These are phyloP conservation scores for Drosophila mercatorum DNA, from an alignment of 2,888 invertebrate genomes.

Conservation along the genomic window DNA sequence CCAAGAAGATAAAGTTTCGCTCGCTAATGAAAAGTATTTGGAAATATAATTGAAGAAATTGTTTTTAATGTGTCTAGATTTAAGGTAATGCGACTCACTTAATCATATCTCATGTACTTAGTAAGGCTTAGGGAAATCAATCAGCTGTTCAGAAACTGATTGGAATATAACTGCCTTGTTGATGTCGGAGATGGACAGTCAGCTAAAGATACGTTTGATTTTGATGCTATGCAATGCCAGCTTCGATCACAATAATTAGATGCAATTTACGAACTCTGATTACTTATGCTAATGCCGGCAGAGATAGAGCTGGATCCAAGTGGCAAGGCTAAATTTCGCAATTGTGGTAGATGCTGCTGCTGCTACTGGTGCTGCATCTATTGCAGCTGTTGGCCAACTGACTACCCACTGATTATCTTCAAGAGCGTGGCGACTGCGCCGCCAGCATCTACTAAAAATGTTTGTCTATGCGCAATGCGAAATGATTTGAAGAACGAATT, in stretches of 20 bases:
- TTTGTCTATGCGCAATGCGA: slow-evolving; percentile 56
- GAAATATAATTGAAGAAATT: background rate
- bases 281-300: slow-evolving; percentile 59
- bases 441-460: slow-evolving; percentile 54
- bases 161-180: slow-evolving; percentile 8
- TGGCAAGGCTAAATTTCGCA: slow-evolving; percentile 22
- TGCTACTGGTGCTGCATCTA: slow-evolving; percentile 31
- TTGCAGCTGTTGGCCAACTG: slow-evolving; percentile 43
- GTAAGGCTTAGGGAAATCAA: slow-evolving; percentile 3
- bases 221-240: slow-evolving; percentile 11
- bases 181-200: background rate
- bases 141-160: slow-evolving; percentile 20
- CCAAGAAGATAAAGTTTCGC: background rate
- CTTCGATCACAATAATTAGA: slow-evolving; percentile 49
- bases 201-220: slow-evolving; percentile 15
- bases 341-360: slow-evolving; percentile 57
- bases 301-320: slow-evolving; percentile 31
- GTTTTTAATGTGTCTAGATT: slow-evolving; percentile 9
- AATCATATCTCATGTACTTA: background rate
- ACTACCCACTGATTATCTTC: slow-evolving; percentile 69
- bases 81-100: slow-evolving; percentile 1
- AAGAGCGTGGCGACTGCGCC: slow-evolving; percentile 41
- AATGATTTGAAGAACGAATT: slow-evolving; percentile 74
- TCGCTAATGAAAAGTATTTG: background rate
- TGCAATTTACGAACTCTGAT: slow-evolving; percentile 58